Evolutionary conservation across 2,113 vertebrate genomes (phyloP).

Genomic region (Xyliphius kryptos): DNA sequence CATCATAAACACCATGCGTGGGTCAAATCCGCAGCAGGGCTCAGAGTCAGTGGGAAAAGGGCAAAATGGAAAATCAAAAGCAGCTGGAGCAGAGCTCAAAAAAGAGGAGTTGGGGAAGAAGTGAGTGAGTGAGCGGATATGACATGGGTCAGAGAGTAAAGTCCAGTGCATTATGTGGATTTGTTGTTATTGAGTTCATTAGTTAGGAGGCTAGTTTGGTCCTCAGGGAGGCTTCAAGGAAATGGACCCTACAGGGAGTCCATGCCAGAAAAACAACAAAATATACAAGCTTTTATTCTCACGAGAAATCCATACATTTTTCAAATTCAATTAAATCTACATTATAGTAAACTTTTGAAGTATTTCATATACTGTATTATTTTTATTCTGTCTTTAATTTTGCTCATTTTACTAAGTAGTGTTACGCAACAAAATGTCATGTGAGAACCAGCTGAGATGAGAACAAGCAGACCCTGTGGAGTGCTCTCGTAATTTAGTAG

Average conservation of each 20-base stretch:
- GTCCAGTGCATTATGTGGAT: too few relatives aligned
- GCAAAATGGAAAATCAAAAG: conserved; percentile 31
- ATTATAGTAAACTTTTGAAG: too few relatives aligned
- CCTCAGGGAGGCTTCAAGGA: conserved; percentile 36
- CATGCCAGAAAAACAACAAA: conserved; percentile 34
- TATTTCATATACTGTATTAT: background rate
- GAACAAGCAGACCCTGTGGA: conserved; percentile 26
- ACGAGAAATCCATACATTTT: conserved; percentile 51
- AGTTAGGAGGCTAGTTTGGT: conserved; percentile 17
- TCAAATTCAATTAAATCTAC: conserved; percentile 19
- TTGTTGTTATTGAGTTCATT: too few relatives aligned
- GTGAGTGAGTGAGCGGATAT: too few relatives aligned
- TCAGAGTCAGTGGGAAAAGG: conserved; percentile 29
- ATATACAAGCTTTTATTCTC: conserved; percentile 49
- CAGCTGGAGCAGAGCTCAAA: conserved; percentile 37
- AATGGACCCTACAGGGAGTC: conserved; percentile 38
- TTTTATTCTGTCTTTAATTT: too few relatives aligned
- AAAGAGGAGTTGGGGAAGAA: too few relatives aligned
- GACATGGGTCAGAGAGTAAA: too few relatives aligned
- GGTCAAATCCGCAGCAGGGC: background rate
- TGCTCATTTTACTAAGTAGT: background rate
- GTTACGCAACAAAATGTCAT: too few relatives aligned
- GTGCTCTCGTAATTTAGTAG: conserved; percentile 27
- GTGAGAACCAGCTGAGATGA: conserved; percentile 34
- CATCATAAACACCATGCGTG: too few relatives aligned